Evolutionary conservation across 1,140 invertebrate species (phyloP), one percentile per base, ranked within the genome.

Genomic region (Delia radicum): DNA sequence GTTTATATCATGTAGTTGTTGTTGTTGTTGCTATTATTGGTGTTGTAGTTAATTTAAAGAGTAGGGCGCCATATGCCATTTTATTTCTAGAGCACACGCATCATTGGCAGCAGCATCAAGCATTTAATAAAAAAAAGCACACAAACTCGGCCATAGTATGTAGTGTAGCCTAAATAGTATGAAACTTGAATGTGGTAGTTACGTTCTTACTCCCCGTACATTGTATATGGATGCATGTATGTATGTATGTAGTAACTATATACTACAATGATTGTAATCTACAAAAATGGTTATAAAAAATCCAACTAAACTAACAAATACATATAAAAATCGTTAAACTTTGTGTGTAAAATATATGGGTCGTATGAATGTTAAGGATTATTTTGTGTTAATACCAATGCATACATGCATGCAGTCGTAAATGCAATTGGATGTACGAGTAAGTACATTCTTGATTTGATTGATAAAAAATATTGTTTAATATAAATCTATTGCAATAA

Each of bases 41-140:
- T 33, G 65, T 33, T 21, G n/a, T 69, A 21, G 29, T 69, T 69
- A 24, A 13, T 28, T 31, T 69, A 33, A 37, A 69, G n/a, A 69
- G 29, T 69, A 37, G 65, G 65, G n/a, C 65, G 29, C 65, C 65
- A 37, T 55, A 55, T 21, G 48, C 13, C 8, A 10, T 33, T 21
- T 69, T 28, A 29, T 69, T 24, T 69, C 15, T 69, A 37, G 29
- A 24, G 10, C 29, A 69, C 26, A 69, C 65, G 65, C 65, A 69
- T 37, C 65, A 69, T 69, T 8, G 29, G 7, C 29, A 24, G 3
- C 3, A 31, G 8, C 29, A 21, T 55, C 48, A 55, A 55, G 8
- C 48, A 55, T 55, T 21, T 8, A 55, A 21, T 18, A 55, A 6
- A 55, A 55, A 37, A 7, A 37, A 37, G 13, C 8, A 37, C 33